These are phyloP conservation scores for Hyla sarda DNA, from an alignment of 2,113 vertebrate genomes.

Conservation along the genomic window DNA sequence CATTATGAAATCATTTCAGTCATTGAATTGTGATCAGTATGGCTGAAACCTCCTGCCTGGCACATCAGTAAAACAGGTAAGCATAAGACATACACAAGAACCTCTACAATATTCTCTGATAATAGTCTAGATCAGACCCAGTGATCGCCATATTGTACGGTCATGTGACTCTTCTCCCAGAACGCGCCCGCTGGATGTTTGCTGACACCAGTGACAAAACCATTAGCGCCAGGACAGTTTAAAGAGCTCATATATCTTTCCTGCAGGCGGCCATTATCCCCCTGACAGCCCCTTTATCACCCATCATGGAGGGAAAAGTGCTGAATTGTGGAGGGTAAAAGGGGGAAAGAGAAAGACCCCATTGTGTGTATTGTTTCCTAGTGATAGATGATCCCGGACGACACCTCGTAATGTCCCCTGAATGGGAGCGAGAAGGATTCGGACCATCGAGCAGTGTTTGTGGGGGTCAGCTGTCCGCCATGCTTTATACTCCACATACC, in stretches of 20 bases:
- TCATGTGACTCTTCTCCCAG: background rate
- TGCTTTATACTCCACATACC: background rate
- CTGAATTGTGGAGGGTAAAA: too few species aligned
- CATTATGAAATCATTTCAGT: too few species aligned
- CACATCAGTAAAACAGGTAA: too few species aligned
- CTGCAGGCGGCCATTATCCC: background rate
- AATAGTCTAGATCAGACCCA: too few species aligned
- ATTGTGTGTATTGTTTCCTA: slow-evolving; percentile 23
- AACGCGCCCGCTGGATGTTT: background rate
- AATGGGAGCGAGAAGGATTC: background rate
- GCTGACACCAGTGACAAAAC: background rate
- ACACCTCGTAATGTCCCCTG: slow-evolving; percentile 10
- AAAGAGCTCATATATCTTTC: slow-evolving; percentile 16
- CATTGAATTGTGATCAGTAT: too few species aligned
- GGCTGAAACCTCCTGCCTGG: too few species aligned
- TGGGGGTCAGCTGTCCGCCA: background rate
- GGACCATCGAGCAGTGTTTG: background rate
- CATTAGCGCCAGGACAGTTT: slow-evolving; percentile 1
- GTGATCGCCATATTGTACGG: background rate
- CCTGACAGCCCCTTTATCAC: slow-evolving; percentile 1
- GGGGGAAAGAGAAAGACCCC: background rate
- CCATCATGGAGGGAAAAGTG: background rate
- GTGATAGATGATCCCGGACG: background rate
- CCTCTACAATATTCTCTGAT: too few species aligned
- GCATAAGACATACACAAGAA: too few species aligned